Conservation (phyloP, 2,797 vertebrate species). For the Merluccius polli region DNA sequence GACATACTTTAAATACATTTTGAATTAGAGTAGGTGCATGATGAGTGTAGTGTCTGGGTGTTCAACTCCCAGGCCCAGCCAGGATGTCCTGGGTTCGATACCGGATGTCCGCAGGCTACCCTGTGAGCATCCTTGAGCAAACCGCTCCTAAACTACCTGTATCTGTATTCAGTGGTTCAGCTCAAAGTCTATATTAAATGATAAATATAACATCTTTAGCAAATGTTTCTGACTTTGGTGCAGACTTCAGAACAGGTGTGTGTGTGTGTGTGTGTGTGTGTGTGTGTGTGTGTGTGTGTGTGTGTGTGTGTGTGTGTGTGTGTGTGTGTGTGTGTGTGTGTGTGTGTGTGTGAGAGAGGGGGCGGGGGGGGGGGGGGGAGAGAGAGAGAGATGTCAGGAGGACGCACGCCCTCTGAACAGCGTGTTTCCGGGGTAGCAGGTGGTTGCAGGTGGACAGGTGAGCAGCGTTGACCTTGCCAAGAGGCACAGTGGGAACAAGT, state of each 20-base stretch:
- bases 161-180: background rate
- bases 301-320: background rate
- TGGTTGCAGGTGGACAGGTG: constrained; percentile 8
- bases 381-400: background rate
- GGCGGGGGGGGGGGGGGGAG: too few species aligned
- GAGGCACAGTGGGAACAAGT: background rate
- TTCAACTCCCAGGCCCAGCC: background rate
- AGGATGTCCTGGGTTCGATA: background rate
- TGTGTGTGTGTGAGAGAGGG: too few species aligned
- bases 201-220: background rate
- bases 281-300: too few species aligned
- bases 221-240: background rate
- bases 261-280: background rate
- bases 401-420: background rate
- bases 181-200: background rate
- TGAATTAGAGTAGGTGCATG: background rate
- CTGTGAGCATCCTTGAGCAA: background rate
- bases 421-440: constrained; percentile 3
- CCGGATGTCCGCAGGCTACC: background rate
- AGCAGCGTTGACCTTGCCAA: background rate
- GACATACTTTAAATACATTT: background rate
- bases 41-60: background rate
- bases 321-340: too few species aligned
- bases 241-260: background rate
- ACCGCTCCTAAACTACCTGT: background rate